These are phyloP conservation scores for Rhinolophus sinicus DNA, from an alignment of 2,113 vertebrate genomes.

Conservation along the genomic window DNA sequence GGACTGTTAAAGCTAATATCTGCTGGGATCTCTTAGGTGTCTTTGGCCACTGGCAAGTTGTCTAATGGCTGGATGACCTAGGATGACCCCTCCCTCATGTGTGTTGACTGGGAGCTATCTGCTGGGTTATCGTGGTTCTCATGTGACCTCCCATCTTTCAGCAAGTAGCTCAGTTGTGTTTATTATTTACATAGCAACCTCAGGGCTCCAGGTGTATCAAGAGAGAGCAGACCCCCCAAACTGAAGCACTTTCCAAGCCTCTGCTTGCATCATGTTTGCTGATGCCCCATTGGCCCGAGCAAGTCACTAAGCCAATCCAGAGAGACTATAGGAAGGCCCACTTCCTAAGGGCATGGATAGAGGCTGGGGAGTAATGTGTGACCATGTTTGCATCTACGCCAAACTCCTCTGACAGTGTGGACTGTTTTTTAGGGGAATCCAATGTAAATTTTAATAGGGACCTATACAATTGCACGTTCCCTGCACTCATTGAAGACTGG, in stretches of 20 bases:
- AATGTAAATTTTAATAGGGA: conserved; percentile 87
- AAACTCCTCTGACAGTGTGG: not conserved
- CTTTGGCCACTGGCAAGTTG: not conserved
- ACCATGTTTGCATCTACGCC: not conserved
- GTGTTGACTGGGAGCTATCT: not conserved
- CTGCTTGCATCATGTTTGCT: not conserved
- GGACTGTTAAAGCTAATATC: not conserved
- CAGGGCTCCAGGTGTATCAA: not conserved
- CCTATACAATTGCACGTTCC: conserved; percentile 94
- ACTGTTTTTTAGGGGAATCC: conserved; percentile 87
- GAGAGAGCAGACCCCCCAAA: not conserved
- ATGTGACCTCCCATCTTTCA: not conserved
- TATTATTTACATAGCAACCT: not conserved
- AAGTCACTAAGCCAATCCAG: not conserved
- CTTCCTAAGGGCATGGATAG: not conserved
- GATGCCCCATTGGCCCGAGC: not conserved
- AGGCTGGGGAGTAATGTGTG: not conserved
- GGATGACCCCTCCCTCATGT: not conserved
- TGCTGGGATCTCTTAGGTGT: not conserved
- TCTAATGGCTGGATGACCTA: not conserved
- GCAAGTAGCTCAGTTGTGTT: not conserved
- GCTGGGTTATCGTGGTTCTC: not conserved
- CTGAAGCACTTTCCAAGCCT: not conserved
- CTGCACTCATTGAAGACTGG: conserved; percentile 93
- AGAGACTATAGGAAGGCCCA: not conserved